Evolutionary conservation across 2,888 invertebrate species (phyloP), one percentile per base, ranked within the genome.

Genomic region (Trichopria drosophilae): DNA sequence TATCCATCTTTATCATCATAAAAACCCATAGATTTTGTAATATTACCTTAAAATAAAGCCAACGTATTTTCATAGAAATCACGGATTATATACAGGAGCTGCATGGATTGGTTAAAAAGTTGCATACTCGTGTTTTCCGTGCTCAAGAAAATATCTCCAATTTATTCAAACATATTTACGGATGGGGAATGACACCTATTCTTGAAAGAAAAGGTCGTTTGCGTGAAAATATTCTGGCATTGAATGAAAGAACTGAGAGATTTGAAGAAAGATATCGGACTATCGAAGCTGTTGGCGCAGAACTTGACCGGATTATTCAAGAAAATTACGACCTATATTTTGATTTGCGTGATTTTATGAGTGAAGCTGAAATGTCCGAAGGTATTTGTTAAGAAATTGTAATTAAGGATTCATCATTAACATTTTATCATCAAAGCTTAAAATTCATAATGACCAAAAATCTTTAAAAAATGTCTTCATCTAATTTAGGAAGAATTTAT

Each of bases 121-220:
- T 94, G 6, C 86, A 90, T 67, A 80, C 81, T 44, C 80, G 90
- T 15, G 81, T 89, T 4, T 74, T 82, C 6, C 79, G 80, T 32
- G 85, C 87, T 0, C 88, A 90, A 67, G 77, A 77, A 4, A 88
- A 90, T 66, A 76, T 89, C 24, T 77, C 78, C 16, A 73, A 76
- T 1, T 81, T 88, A 0, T 70, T 82, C 2, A 67, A 73, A 0
- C 79, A 80, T 40, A 83, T 89, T 19, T 79, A 81, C 1, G 76
- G 78, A 0, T 94, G 93, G 93, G 86, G 86, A 1, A 81, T 82
- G 55, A 66, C 78, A 10, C 90, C 93, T 0, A 76, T 95, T 6
- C 89, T 88, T 68, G 83, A 85, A 65, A 78, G 94, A 16, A 88
- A 85, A 63, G 86, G 87, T 61, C 78, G 79, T 1, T 83, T 83